Base-by-base conservation (phyloP, 2,888 invertebrate species). In the Oxycera nigricornis region DNA sequence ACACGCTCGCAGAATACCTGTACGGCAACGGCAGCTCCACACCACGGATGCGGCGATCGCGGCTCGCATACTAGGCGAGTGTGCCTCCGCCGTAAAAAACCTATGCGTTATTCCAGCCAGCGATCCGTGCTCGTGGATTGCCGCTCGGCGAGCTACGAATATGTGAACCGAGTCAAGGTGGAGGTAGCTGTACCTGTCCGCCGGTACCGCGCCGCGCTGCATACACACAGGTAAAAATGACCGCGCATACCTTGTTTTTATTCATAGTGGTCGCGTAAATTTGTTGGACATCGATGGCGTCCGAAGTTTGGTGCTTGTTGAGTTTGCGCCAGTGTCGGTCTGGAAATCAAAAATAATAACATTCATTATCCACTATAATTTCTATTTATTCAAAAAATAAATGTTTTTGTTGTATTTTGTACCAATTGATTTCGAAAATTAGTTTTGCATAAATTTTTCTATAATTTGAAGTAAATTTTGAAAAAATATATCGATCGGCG, bases 111-210 rank as follows among this genome's bases (percentile, higher is more conserved):
- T n/a, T 1, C 50, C 28, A 52, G 46, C 28, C 7, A 4, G 2
- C 26, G 59, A 14, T 59, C 59, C 11, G 26, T 7, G 30, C 20
- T 65, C 65, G 41, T 39, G 11, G 39, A 39, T 46, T 41, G 39
- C 35, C 9, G 62, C 39, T 11, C 39, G 62, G 11, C 22, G 20
- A 14, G 39, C 62, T 80, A 82, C 14, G 65, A 65, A 30, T 65
- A 39, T 65, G 39, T 65, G 65, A 65, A 65, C 84, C 84, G 83
- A 83, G 84, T 84, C 85, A 84, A 84, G 84, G 85, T 84, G 82
- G 83, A 83, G 83, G 83, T 83, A 83, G 78, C 75, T 77, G 77
- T 78, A 77, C 77, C 72, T 70, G 70, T 70, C n/a, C 67, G 67
- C 65, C 65, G 65, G 65, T 65, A 65, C 65, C 65, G 24, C 65